Evolutionary conservation across 2,888 invertebrate genomes (phyloP).

Genomic region (Odontocolon sp.): DNA sequence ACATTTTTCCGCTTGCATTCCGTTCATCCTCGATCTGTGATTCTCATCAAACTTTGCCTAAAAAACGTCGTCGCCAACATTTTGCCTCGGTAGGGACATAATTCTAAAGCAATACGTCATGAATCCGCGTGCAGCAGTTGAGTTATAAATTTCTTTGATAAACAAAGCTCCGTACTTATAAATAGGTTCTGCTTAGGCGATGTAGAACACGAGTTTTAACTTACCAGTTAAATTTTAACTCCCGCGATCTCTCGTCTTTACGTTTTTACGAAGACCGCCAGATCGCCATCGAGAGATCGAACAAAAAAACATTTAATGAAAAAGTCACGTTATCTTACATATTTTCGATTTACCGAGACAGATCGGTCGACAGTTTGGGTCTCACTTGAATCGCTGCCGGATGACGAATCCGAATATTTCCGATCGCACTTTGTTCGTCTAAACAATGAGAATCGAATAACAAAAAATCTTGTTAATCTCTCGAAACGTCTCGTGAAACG

Average conservation of each 20-base stretch:
- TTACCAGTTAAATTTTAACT: no score
- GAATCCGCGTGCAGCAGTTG: conserved; percentile 30
- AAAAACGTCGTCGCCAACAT: conserved; percentile 1
- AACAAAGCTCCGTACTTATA: conserved; percentile 55
- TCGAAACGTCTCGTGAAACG: no score
- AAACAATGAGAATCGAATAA: not conserved
- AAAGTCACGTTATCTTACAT: no score
- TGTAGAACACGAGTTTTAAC: conserved; percentile 20
- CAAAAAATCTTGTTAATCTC: no score
- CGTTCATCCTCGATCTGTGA: conserved; percentile 65
- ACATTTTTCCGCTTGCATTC: conserved; percentile 66
- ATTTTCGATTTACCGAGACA: no score
- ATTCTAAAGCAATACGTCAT: not conserved
- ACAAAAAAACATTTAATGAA: no score
- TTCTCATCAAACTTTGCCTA: conserved; percentile 2
- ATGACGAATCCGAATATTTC: not conserved
- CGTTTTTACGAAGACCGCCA: no score
- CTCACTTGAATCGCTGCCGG: not conserved
- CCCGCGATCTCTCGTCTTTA: no score
- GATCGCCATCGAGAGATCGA: no score
- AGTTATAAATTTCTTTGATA: conserved; percentile 55
- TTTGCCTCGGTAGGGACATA: not conserved
- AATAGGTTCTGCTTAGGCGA: conserved; percentile 55
- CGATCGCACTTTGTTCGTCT: not conserved
- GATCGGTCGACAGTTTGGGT: not conserved